Conservation (phyloP, 1,140 invertebrate genomes). For the Whitmania pigra region DNA sequence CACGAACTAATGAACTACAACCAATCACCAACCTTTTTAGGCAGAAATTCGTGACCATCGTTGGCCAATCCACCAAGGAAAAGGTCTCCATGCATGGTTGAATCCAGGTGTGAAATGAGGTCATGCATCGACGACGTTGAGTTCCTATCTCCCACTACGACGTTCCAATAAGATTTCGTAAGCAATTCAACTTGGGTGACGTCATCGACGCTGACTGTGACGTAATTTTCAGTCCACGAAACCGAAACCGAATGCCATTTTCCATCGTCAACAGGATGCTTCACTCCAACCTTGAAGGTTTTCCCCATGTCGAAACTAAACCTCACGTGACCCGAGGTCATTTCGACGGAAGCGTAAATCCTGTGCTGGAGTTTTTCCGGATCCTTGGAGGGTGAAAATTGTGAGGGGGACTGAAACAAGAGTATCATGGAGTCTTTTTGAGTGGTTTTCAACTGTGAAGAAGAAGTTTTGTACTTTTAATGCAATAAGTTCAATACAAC, state of each 20-base stretch:
- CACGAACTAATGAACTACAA: no score
- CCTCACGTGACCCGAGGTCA: conserved; percentile 2
- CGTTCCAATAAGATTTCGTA: background rate
- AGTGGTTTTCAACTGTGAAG: background rate
- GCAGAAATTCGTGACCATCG: no score
- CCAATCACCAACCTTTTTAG: no score
- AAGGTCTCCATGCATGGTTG: no score
- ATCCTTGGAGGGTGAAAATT: background rate
- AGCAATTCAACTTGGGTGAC: background rate
- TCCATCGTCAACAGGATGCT: background rate
- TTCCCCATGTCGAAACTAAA: background rate
- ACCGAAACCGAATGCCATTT: background rate
- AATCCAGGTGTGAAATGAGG: no score
- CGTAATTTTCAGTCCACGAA: background rate
- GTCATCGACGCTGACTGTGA: background rate
- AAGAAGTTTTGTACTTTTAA: no score
- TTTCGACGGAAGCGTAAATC: background rate
- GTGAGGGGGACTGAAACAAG: background rate
- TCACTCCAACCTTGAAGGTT: conserved; percentile 5
- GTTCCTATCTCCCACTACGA: no score
- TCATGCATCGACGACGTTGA: no score
- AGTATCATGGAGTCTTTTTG: conserved; percentile 4
- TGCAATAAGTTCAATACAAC: no score
- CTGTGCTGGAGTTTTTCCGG: background rate
- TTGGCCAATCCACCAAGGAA: no score